phyloP scores from a whole-genome alignment of 1,140 invertebrate genomes.

The Nasonia giraulti region DNA sequence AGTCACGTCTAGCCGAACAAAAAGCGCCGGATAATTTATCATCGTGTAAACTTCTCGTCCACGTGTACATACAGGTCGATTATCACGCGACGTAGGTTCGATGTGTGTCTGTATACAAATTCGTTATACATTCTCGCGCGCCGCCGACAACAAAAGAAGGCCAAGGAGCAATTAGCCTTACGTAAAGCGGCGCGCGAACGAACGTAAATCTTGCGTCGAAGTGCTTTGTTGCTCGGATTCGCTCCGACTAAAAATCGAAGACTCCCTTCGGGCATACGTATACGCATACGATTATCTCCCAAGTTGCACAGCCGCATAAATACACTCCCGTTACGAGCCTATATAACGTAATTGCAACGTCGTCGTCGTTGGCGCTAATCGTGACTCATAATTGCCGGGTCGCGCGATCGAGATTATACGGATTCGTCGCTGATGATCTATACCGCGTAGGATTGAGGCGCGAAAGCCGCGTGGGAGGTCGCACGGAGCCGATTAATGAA shows the following conservation, averaged over 20 bases:
- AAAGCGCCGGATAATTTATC: neutral
- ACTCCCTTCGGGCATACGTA: neutral
- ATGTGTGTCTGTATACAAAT: neutral
- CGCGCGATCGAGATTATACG: constrained; percentile 32
- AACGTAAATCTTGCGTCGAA: constrained; percentile 23
- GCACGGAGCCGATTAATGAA: neutral
- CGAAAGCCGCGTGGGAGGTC: constrained; percentile 8
- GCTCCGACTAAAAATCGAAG: neutral
- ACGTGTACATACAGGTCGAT: neutral
- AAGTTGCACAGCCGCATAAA: neutral
- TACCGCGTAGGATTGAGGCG: neutral
- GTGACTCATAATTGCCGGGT: constrained; percentile 48
- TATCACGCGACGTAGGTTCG: constrained; percentile 1
- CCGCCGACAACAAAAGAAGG: constrained; percentile 20
- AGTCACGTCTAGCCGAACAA: neutral
- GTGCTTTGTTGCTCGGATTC: neutral
- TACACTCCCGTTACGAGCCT: neutral
- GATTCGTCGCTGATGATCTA: constrained; percentile 34
- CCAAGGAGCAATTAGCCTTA: constrained; percentile 34
- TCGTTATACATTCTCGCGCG: neutral
- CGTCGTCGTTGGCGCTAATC: neutral
- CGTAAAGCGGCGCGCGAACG: constrained; percentile 13
- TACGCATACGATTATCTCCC: neutral
- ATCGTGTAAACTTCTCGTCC: neutral
- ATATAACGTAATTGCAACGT: neutral